Conservation (phyloP, 2,888 invertebrate genomes). For the Diplazon laetatorius region DNA sequence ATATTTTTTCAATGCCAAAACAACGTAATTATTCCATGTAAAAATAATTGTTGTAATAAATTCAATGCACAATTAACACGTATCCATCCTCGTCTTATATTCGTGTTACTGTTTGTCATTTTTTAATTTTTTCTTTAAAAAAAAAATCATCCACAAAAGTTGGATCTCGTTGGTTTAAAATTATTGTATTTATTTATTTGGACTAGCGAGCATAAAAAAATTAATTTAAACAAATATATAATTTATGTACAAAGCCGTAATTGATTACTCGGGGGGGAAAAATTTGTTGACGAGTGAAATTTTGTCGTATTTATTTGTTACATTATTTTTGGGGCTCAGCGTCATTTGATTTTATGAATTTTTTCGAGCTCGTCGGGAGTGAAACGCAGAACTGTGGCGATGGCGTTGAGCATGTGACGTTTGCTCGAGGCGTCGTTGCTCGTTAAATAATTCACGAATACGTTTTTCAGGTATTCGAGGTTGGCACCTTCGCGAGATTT, state of each 20-base stretch:
- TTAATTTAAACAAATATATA: conserved; percentile 26
- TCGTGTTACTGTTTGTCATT: conserved; percentile 18
- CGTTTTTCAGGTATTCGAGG: conserved; percentile 95
- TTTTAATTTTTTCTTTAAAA: background rate
- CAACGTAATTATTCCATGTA: conserved; percentile 67
- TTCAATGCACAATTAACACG: conserved; percentile 67
- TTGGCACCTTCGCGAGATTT: conserved; percentile 93
- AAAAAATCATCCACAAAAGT: too few species aligned
- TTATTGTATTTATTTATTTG: conserved; percentile 34
- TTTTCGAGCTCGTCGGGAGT: conserved; percentile 87
- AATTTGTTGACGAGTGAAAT: conserved; percentile 30
- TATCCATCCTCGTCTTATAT: conserved; percentile 7
- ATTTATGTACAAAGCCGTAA: conserved; percentile 58
- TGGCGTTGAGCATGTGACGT: conserved; percentile 94
- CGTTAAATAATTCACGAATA: conserved; percentile 91
- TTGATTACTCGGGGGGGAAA: conserved; percentile 11
- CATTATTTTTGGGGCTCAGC: conserved; percentile 6
- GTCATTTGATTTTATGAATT: conserved; percentile 73
- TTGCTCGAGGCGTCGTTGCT: conserved; percentile 88
- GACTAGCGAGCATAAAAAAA: conserved; percentile 30
- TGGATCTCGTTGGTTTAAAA: background rate
- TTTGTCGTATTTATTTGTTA: conserved; percentile 9
- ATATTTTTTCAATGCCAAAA: conserved; percentile 72
- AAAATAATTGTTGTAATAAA: conserved; percentile 69
- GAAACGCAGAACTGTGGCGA: conserved; percentile 92